These are phyloP conservation scores for Urocyon cinereoargenteus DNA, from an alignment of 2,797 vertebrate genomes.

Conservation along the genomic window DNA sequence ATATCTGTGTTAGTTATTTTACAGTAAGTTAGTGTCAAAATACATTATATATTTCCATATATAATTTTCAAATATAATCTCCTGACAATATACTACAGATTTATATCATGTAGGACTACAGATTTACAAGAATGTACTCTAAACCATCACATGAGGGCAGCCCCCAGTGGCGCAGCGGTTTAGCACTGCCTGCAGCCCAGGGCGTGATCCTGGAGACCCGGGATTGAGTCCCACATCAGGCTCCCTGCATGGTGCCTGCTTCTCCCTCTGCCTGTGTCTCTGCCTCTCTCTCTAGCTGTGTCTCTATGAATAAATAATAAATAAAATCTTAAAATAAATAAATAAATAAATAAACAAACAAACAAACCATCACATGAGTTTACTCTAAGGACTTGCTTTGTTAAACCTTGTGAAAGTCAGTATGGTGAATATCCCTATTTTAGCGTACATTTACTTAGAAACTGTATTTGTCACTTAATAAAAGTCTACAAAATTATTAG, in stretches of 20 bases:
- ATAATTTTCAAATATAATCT: background rate
- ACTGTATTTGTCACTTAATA: background rate
- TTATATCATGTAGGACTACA: background rate
- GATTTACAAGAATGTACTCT: background rate
- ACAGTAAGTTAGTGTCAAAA: background rate
- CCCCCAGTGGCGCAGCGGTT: no score
- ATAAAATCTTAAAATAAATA: no score
- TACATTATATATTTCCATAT: background rate
- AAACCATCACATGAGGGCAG: background rate
- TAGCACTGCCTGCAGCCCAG: no score
- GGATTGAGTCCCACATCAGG: no score
- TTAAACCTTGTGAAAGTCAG: background rate
- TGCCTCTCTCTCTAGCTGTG: no score
- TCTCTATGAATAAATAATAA: no score
- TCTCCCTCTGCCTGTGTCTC: no score
- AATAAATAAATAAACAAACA: no score
- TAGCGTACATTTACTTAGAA: constrained; percentile 22
- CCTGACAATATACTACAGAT: background rate
- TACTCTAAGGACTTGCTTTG: background rate
- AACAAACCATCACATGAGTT: background rate
- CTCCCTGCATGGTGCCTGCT: no score
- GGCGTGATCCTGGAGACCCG: no score
- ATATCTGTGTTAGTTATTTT: background rate
- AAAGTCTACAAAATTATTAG: background rate
- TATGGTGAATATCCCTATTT: background rate